Evolutionary conservation across 1,140 invertebrate genomes (phyloP), one percentile per base, ranked within the genome.

Genomic region (Ceratina japonica): DNA sequence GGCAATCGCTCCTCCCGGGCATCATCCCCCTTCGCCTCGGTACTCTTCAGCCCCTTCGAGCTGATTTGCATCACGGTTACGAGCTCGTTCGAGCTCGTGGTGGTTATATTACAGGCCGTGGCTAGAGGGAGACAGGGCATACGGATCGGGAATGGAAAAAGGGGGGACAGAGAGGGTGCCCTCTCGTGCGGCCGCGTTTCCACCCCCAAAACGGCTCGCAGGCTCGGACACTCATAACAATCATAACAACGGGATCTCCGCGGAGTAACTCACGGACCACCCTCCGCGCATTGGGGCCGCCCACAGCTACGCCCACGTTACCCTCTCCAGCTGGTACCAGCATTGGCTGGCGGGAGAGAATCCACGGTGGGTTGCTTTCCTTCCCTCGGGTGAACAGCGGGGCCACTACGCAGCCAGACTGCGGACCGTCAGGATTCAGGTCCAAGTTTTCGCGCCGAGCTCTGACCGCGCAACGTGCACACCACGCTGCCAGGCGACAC

Each of bases 371-470:
- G 85, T 85, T 76, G 79, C 78, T 85, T 84, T 87, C 78, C 86
- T 84, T 87, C 85, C 83, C 76, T 84, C 79, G 84, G 62, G 69
- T 79, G 58, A 69, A 87, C 81, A 81, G 80, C 68, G 80, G 82
- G 64, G 89, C 84, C 92, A 92, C 91, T 91, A 92, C 91, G 92
- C 92, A 92, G 92, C 91, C 86, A 92, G 92, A 90, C 92, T 92
- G 92, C 92, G 92, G 86, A 89, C 89, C 90, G 92, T 88, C 89
- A 92, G 89, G 87, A 89, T 91, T 81, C 49, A 85, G 83, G 84
- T 85, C 83, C 68, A 84, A 82, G 83, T 85, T 87, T 86, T 85
- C 88, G 88, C 89, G 87, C 73, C 70, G 84, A 82, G 83, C 70
- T 79, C 22, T 73, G 82, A 86, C 63, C 84, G 85, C 77, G 83